phyloP scores from a whole-genome alignment of 53 echinoderm and acorn worm species.

The Zoroaster sp. region DNA sequence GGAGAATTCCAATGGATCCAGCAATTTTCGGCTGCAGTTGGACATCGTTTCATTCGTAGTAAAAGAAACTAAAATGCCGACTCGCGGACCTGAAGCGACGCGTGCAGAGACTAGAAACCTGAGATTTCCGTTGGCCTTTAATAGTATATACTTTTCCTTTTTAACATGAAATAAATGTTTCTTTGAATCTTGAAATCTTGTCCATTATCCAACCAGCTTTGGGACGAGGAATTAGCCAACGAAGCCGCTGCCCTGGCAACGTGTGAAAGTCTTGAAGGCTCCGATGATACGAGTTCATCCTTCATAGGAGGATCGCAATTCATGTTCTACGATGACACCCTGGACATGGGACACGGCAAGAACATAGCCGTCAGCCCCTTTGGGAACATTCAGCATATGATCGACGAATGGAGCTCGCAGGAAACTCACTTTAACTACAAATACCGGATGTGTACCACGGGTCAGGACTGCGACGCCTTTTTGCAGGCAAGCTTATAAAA shows the following conservation, averaged over 20 bases:
- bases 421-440: constrained; percentile 50
- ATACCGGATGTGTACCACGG: constrained; percentile 12
- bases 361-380: constrained; percentile 38
- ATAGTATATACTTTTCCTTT: too few relatives aligned
- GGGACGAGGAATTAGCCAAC: constrained; percentile 50
- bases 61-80: too few relatives aligned
- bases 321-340: neutral
- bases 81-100: too few relatives aligned
- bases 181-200: too few relatives aligned
- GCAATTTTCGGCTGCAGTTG: too few relatives aligned
- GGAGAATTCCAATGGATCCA: too few relatives aligned
- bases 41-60: too few relatives aligned
- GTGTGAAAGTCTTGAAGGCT: constrained; percentile 51
- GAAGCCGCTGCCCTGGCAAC: constrained; percentile 43
- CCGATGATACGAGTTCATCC: neutral
- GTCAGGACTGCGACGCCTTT: constrained; percentile 34
- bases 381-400: constrained; percentile 38
- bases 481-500: constrained; percentile 30
- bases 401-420: constrained; percentile 41
- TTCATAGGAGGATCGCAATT: neutral
- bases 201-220: too few relatives aligned
- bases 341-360: constrained; percentile 28
- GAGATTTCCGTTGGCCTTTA: too few relatives aligned
- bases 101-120: too few relatives aligned
- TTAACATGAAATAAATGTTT: too few relatives aligned